Evolutionary conservation across 2,113 vertebrate species (phyloP), one percentile per base, ranked within the genome.

Genomic region (Catharus fuscescens): DNA sequence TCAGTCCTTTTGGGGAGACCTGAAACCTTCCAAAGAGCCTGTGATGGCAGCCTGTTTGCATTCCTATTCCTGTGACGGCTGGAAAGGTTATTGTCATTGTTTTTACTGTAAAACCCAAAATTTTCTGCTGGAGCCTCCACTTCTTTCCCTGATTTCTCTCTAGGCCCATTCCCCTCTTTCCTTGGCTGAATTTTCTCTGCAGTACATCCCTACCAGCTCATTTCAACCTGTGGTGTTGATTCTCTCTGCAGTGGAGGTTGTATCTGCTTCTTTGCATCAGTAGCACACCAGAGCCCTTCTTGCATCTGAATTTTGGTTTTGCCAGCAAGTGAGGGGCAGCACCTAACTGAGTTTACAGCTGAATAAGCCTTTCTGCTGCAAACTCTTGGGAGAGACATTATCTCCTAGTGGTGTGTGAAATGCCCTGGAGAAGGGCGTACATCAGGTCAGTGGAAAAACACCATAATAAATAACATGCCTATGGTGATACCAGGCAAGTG

Each of bases 401-500:
- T 91, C 86, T 95, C 54, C 77, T n/a, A 42, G 48, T 34, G 19
- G 23, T 40, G 38, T 86, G 24, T 0, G 0, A 86, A 88, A 64
- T 79, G 74, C 74, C 90, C 86, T 0, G 0, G 50, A 93, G 84
- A 73, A 85, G 47, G 47, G 32, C n/a, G 54, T 32, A 19, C 32
- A 72, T 45, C 71, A 89, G 74, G 34, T 65, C 44, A 8, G 81
- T 74, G 44, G 72, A 44, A 88, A 91, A 94, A 74, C 38, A 21
- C 28, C 6, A 29, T 47, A 67, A 95, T 90, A 93, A 93, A 95
- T 80, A 66, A 74, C 36, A n/a, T 67, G 36, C 72, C 85, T 94
- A 42, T 94, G 92, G 76, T 80, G 48, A 34, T 44, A 88, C 47
- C 56, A 92, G 76, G 67, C 44, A 66, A 78, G 76, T 50, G 90